These are phyloP conservation scores for Echinarachnius parma DNA, from an alignment of 53 echinoderm and acorn worm genomes.

Conservation along the genomic window DNA sequence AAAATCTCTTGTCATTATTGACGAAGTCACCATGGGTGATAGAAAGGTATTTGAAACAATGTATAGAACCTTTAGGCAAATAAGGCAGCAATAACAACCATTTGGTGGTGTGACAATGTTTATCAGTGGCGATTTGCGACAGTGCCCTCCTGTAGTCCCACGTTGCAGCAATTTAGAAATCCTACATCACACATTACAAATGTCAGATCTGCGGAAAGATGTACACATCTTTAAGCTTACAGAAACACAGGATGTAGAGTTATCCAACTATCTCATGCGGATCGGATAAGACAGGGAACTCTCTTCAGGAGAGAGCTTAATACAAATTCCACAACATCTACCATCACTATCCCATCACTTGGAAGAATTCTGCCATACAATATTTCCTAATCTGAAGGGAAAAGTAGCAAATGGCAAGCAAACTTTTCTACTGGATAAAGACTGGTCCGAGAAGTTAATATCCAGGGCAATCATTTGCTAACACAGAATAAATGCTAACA, in stretches of 20 bases:
- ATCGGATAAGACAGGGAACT: conserved; percentile 43
- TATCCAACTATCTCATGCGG: not conserved
- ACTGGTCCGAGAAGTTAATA: conserved; percentile 26
- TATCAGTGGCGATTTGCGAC: conserved; percentile 31
- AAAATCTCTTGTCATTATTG: too few relatives aligned
- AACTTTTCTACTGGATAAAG: too few relatives aligned
- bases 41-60: conserved; percentile 21
- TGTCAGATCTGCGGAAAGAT: conserved; percentile 36
- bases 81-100: conserved; percentile 17
- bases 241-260: not conserved
- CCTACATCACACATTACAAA: conserved; percentile 30
- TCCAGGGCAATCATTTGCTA: conserved; percentile 45
- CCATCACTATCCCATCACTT: too few relatives aligned
- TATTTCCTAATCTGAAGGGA: conserved; percentile 1
- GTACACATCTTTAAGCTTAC: conserved; percentile 18
- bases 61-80: conserved; percentile 24
- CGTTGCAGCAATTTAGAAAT: conserved; percentile 15
- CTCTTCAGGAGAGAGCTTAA: too few relatives aligned
- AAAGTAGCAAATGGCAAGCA: conserved; percentile 2
- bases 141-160: conserved; percentile 41
- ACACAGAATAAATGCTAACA: conserved; percentile 42
- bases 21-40: too few relatives aligned
- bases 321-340: too few relatives aligned
- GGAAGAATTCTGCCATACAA: conserved; percentile 12
- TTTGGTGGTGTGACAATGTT: conserved; percentile 43